A percentile compares a stretch with the other conserved stretches of the same genome.
These are phyloP conservation scores for Lipophrys pholis DNA, from an alignment of 2,113 vertebrate species.

Conservation along the genomic window DNA sequence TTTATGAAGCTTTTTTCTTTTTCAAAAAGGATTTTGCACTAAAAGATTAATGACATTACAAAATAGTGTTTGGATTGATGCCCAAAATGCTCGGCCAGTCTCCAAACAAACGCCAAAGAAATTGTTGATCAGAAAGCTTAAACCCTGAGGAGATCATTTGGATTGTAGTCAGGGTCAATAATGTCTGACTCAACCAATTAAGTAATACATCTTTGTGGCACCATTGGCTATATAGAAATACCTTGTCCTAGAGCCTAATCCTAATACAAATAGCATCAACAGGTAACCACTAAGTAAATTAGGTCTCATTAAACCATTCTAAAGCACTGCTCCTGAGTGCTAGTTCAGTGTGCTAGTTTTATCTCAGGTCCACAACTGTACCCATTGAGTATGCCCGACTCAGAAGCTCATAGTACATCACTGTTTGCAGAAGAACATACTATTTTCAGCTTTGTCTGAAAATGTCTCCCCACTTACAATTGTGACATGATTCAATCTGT, in stretches of 20 bases:
- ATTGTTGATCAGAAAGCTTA: background rate
- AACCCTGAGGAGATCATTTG: background rate
- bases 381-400: background rate
- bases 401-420: background rate
- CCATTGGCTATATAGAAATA: background rate
- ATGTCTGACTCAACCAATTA: too few relatives aligned
- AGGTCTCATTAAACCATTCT: conserved; percentile 42
- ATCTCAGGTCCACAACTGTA: background rate
- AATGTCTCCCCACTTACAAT: background rate
- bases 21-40: too few relatives aligned
- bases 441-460: background rate
- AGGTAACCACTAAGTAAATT: conserved; percentile 41
- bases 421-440: background rate
- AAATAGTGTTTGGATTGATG: background rate
- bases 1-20: too few relatives aligned
- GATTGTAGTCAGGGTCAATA: too few relatives aligned
- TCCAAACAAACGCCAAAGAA: background rate
- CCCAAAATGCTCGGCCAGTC: background rate
- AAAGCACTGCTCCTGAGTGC: conserved; percentile 25
- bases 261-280: conserved; percentile 30
- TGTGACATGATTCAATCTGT: background rate
- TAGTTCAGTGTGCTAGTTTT: background rate
- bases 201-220: too few relatives aligned
- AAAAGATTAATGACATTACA: too few relatives aligned
- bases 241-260: background rate